Percentiles rank a stretch among this genome's conserved stretches.
These are phyloP conservation scores for Bucorvus abyssinicus DNA, from an alignment of 2,797 vertebrate species.

Conservation along the genomic window DNA sequence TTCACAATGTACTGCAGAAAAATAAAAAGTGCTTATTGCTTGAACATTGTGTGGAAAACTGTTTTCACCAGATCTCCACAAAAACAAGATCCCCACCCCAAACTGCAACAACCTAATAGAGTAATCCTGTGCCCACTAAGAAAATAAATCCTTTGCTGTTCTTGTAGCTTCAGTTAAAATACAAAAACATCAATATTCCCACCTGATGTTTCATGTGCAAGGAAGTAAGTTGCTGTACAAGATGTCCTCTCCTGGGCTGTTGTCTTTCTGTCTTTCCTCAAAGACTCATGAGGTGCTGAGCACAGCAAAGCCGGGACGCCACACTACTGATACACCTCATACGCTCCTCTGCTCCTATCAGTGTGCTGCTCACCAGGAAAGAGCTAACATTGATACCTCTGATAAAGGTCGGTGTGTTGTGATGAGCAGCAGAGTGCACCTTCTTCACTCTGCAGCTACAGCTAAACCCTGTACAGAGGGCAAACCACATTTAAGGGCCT, in stretches of 20 bases:
- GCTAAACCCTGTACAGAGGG: background rate
- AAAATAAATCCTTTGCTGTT: background rate
- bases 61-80: background rate
- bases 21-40: background rate
- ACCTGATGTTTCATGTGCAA: background rate
- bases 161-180: background rate
- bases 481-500: background rate
- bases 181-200: background rate
- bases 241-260: background rate
- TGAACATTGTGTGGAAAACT: background rate
- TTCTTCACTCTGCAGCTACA: background rate
- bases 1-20: background rate
- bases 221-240: background rate
- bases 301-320: background rate
- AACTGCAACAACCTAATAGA: background rate
- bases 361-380: background rate
- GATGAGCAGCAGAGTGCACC: background rate
- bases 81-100: background rate
- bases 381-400: background rate
- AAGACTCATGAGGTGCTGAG: background rate
- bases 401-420: background rate
- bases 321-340: background rate
- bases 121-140: background rate
- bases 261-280: background rate
- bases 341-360: fast-evolving